phyloP scores from a whole-genome alignment of 2,888 invertebrate species.

The Ormia ochracea region DNA sequence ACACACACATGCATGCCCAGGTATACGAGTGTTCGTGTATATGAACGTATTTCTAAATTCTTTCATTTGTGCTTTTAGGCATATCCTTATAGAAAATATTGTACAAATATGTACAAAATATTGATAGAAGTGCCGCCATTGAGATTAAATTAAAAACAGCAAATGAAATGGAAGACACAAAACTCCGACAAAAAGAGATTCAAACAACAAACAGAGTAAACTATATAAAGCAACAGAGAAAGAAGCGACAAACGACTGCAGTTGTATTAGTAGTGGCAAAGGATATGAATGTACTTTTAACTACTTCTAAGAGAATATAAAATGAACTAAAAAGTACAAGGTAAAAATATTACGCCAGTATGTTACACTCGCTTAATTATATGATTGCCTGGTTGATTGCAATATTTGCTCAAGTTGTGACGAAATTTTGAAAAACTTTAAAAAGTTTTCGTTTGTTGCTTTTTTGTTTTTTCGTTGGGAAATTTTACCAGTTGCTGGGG shows the following conservation, averaged over 20 bases:
- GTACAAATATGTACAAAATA: constrained; percentile 55
- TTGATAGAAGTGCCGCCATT: constrained; percentile 61
- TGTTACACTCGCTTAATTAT: not conserved
- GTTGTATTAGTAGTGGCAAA: not conserved
- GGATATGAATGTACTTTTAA: not conserved
- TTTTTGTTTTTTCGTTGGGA: not conserved
- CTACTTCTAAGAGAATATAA: constrained; percentile 5
- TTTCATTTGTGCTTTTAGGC: not conserved
- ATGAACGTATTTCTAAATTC: not conserved
- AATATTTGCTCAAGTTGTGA: constrained; percentile 24
- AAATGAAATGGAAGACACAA: not conserved
- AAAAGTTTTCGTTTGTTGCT: not conserved
- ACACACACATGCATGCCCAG: no score
- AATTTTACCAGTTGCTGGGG: not conserved
- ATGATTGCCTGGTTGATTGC: constrained; percentile 31
- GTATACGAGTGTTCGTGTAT: no score
- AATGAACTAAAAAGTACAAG: constrained; percentile 1
- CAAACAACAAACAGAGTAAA: not conserved
- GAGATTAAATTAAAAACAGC: constrained; percentile 59
- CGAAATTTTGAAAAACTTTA: constrained; percentile 31
- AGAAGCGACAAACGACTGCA: not conserved
- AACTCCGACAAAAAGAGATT: constrained; percentile 1
- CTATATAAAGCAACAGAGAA: not conserved
- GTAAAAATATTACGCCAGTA: not conserved
- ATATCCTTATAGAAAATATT: constrained; percentile 70